Evolutionary conservation across 2,888 invertebrate species (phyloP).

Genomic region (Heteropelma amictum): DNA sequence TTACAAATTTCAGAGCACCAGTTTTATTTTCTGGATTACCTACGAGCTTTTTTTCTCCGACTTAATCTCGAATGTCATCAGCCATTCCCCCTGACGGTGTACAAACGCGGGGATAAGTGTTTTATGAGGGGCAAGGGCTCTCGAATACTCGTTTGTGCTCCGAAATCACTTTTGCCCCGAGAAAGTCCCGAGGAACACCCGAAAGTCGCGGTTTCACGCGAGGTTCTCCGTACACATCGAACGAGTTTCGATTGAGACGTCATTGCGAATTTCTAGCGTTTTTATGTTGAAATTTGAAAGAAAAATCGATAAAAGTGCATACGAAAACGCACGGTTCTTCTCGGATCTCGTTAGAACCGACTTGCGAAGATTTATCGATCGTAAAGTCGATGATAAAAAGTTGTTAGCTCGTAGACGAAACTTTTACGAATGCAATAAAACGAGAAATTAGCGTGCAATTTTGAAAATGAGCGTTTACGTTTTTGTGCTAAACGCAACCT

Average conservation of each 20-base stretch:
- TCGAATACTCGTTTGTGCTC: slow-evolving; percentile 11
- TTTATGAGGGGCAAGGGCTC: not conserved
- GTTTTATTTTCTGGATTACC: not conserved
- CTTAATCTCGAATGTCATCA: not conserved
- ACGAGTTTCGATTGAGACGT: not conserved
- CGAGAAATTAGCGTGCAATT: too few species aligned
- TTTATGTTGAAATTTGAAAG: too few species aligned
- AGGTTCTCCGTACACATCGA: not conserved
- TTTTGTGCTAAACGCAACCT: too few species aligned
- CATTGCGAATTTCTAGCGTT: not conserved
- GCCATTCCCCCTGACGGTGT: not conserved
- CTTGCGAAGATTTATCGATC: too few species aligned
- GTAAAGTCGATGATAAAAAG: too few species aligned
- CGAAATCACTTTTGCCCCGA: slow-evolving; percentile 17
- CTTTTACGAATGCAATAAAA: too few species aligned
- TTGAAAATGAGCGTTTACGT: too few species aligned
- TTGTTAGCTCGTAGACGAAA: too few species aligned
- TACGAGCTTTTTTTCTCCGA: slow-evolving; percentile 10
- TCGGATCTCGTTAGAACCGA: too few species aligned
- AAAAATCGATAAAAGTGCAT: too few species aligned
- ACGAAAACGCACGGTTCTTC: too few species aligned
- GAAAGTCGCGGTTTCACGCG: slow-evolving; percentile 21
- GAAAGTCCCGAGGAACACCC: not conserved
- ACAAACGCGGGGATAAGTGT: slow-evolving; percentile 12
- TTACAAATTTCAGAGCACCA: slow-evolving; percentile 43